Conservation (phyloP, 2,888 invertebrate species). For the Tenthredo scrophulariae region DNA sequence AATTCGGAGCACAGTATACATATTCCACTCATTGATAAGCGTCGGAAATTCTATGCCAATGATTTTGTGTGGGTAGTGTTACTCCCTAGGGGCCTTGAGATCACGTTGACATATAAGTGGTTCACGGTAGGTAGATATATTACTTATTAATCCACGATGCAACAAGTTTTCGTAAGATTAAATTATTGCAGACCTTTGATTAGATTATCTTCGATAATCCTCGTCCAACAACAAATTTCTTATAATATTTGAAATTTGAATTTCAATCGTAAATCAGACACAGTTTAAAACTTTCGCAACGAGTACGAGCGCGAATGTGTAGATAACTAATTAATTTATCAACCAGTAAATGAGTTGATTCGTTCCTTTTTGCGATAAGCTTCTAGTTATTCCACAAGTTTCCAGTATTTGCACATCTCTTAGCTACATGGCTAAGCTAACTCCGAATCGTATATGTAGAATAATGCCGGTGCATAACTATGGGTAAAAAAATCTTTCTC, state of each 20-base stretch:
- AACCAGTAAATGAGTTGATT: neutral
- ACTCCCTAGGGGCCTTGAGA: neutral
- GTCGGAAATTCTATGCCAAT: conserved; percentile 7
- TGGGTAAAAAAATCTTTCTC: neutral
- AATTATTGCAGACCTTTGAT: neutral
- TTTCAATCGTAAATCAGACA: neutral
- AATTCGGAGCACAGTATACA: neutral
- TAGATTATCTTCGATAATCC: neutral
- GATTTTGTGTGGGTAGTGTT: neutral
- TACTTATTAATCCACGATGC: neutral
- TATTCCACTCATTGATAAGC: neutral
- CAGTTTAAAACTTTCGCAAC: neutral
- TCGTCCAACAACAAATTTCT: neutral
- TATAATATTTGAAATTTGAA: neutral
- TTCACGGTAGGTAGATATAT: neutral
- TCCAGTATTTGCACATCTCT: neutral
- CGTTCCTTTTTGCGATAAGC: conserved; percentile 16
- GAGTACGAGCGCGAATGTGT: neutral
- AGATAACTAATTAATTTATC: conserved; percentile 29
- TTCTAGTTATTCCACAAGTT: neutral
- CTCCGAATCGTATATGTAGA: neutral
- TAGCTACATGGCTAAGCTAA: neutral
- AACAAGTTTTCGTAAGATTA: neutral
- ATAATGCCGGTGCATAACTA: neutral
- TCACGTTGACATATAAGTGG: neutral